These are phyloP conservation scores for Caenorhabditis sp. DNA, from an alignment of 2,888 invertebrate species.

Conservation along the genomic window DNA sequence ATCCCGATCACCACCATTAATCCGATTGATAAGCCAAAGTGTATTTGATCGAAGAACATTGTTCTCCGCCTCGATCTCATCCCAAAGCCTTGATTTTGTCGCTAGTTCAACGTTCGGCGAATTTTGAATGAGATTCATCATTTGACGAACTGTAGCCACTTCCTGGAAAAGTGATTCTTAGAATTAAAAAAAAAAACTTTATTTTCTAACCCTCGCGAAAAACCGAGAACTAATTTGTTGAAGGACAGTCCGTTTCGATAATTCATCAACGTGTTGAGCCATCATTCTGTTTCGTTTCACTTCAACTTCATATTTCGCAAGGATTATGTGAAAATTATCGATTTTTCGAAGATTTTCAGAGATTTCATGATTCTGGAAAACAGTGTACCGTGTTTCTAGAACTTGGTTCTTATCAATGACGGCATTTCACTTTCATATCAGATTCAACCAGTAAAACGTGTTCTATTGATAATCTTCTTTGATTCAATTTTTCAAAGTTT, in stretches of 20 bases:
- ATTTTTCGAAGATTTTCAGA: constrained; percentile 7
- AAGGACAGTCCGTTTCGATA: constrained; percentile 22
- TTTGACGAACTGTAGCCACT: constrained; percentile 30
- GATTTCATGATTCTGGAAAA: constrained; percentile 7
- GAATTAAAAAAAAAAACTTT: no score
- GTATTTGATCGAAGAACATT: constrained; percentile 19
- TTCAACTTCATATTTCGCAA: constrained; percentile 14
- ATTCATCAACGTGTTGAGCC: constrained; percentile 19
- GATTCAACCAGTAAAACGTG: no score
- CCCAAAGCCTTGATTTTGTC: constrained; percentile 29
- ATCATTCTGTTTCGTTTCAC: constrained; percentile 14
- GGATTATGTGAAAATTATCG: background rate
- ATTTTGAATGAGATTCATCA: constrained; percentile 32
- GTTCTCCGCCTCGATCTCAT: constrained; percentile 31
- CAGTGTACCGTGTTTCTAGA: background rate
- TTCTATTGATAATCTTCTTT: no score
- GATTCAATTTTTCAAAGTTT: no score
- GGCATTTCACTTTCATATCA: no score
- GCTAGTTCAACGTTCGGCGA: constrained; percentile 13
- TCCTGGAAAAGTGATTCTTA: no score
- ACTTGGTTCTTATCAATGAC: no score
- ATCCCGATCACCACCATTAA: background rate
- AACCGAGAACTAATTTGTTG: constrained; percentile 25
- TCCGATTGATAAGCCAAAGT: constrained; percentile 31
- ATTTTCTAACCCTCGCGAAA: no score